Evolutionary conservation across 2,797 vertebrate species (phyloP), one percentile per base, ranked within the genome.

Genomic region (Darevskia nairensis): DNA sequence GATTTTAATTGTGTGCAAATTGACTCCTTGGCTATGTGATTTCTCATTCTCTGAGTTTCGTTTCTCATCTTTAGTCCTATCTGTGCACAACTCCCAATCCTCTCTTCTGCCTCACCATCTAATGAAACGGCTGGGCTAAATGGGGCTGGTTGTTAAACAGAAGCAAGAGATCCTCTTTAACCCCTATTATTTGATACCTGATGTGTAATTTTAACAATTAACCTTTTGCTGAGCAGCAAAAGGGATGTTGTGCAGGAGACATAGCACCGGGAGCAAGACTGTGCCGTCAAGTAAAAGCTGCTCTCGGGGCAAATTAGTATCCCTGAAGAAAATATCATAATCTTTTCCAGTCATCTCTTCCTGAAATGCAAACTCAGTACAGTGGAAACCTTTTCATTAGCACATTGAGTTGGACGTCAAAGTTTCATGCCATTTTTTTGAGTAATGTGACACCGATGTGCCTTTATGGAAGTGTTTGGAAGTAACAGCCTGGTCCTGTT

Each of bases 181-280:
- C 69, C 46, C 41, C 86, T 92, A 91, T 55, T 88, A 92, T 88
- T 86, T 84, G 76, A 84, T 29, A 85, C 75, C 83, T 82, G 71
- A 90, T 84, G 61, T 89, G 69, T 91, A 91, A 94, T 88, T 94
- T 94, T 87, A 94, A 91, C 72, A 89, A 93, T 93, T 94, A 94
- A 93, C 50, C 29, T 90, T 85, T 79, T 32, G 35, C 44, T 84
- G 35, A 83, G 50, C 61, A 69, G 61, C 69, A 82, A 87, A 89
- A 87, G 86, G 46, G 44, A 93, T 86, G 29, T 64, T 89, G 88
- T 66, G 10, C 35, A 88, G 61, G 72, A 89, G 55, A 93, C 93
- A 78, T 88, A 87, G 89, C 78, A 86, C 87, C 55, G 84, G 91
- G 72, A 89, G 84, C 68, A 86, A 89, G 91, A 81, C 76, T 25